Evolutionary conservation across 2,113 vertebrate genomes (phyloP).

Genomic region (Danionella cerebrum): DNA sequence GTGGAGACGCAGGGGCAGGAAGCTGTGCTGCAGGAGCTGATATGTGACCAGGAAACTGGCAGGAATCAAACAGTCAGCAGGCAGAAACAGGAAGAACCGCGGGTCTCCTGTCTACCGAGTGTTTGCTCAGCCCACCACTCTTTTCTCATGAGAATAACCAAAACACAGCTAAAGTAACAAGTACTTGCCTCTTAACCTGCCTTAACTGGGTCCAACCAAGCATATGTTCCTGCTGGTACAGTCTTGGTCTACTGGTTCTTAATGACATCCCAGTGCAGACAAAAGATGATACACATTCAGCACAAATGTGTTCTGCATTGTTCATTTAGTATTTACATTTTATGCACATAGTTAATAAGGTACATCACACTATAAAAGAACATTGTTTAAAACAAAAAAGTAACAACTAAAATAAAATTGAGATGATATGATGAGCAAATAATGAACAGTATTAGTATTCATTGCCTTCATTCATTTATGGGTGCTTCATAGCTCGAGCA

Average conservation of each 20-base stretch:
- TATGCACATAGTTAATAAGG: no score
- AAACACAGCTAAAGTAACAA: conserved; percentile 32
- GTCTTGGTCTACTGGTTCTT: background rate
- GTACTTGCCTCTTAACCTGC: conserved; percentile 29
- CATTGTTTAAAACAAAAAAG: no score
- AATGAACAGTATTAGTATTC: no score
- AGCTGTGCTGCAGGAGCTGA: conserved; percentile 43
- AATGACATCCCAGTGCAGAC: background rate
- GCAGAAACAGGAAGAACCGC: conserved; percentile 39
- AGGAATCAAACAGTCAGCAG: conserved; percentile 40
- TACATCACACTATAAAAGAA: no score
- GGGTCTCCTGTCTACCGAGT: conserved; percentile 45
- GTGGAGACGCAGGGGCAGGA: conserved; percentile 36
- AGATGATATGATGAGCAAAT: no score
- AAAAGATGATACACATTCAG: no score
- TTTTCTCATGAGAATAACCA: conserved; percentile 44
- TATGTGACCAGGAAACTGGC: conserved; percentile 47
- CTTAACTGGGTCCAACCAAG: background rate
- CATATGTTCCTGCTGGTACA: background rate
- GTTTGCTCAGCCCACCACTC: conserved; percentile 42
- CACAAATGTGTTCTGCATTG: no score
- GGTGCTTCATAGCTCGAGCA: no score
- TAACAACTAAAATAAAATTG: no score
- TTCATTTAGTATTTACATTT: no score
- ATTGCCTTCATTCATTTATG: no score